A percentile compares a stretch with the other conserved stretches of the same genome.
Evolutionary conservation across 2,888 invertebrate species (phyloP).

Genomic region (Melanostoma mellinum): DNA sequence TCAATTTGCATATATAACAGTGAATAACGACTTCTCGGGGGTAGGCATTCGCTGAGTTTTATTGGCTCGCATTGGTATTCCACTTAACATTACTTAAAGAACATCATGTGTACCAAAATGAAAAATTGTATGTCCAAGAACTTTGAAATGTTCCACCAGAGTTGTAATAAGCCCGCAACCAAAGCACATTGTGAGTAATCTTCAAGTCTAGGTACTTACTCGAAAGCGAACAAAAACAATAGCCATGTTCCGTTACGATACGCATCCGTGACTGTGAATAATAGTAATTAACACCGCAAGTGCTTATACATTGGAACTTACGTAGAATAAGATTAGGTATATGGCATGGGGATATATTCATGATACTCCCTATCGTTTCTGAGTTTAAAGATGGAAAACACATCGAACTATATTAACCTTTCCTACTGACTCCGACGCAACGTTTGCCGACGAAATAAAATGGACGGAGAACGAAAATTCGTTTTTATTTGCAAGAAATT

Average conservation of each 20-base stretch:
- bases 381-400: neutral
- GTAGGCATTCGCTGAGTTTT: too few relatives aligned
- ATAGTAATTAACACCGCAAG: constrained; percentile 55
- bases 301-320: constrained; percentile 49
- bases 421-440: constrained; percentile 21
- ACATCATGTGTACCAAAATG: too few relatives aligned
- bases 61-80: too few relatives aligned
- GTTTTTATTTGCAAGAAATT: constrained; percentile 32
- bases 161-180: too few relatives aligned
- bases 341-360: constrained; percentile 33
- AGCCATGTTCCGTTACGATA: constrained; percentile 61
- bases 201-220: too few relatives aligned
- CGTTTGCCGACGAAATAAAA: constrained; percentile 11
- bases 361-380: constrained; percentile 57
- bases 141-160: too few relatives aligned
- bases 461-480: neutral
- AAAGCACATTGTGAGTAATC: too few relatives aligned
- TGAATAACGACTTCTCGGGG: too few relatives aligned
- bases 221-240: too few relatives aligned
- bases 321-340: constrained; percentile 15
- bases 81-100: too few relatives aligned
- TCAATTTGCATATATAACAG: too few relatives aligned
- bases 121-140: too few relatives aligned
- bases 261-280: constrained; percentile 66
- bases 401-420: constrained; percentile 10